Evolutionary conservation across 2,113 vertebrate genomes (phyloP).

Genomic region (Hepsetus odoe): DNA sequence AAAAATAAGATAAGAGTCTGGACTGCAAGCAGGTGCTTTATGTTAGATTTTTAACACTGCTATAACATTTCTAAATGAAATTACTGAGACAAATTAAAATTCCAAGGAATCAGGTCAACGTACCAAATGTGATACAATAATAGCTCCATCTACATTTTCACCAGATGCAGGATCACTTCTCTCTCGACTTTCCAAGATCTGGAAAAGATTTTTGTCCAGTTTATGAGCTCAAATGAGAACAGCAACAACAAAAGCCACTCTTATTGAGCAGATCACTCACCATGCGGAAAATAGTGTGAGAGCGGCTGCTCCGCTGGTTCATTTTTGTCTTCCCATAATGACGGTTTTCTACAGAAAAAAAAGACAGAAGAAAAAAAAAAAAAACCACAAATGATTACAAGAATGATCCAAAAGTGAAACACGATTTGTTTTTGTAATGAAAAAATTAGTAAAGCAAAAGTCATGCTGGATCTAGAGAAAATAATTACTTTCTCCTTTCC

Average conservation of each 20-base stretch:
- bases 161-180: conserved; percentile 79
- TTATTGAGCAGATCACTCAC: conserved; percentile 67
- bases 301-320: conserved; percentile 95
- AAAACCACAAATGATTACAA: not conserved
- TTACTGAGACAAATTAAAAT: not conserved
- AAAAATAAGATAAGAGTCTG: not conserved
- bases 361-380: conserved; percentile 43
- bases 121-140: conserved; percentile 96
- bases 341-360: conserved; percentile 81
- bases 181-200: conserved; percentile 95
- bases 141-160: conserved; percentile 85
- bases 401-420: accelerated
- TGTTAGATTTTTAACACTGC: not conserved
- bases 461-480: not conserved
- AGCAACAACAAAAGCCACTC: not conserved
- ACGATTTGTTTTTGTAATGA: not conserved
- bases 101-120: conserved; percentile 38
- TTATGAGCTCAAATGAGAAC: not conserved
- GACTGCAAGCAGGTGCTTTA: not conserved
- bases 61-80: not conserved
- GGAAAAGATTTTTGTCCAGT: not conserved
- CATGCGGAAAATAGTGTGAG: conserved; percentile 97
- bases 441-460: not conserved
- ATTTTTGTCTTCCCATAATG: conserved; percentile 96
- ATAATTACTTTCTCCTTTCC: conserved; percentile 92